These are phyloP conservation scores for Tetrax tetrax DNA, from an alignment of 2,113 vertebrate genomes.

Conservation along the genomic window DNA sequence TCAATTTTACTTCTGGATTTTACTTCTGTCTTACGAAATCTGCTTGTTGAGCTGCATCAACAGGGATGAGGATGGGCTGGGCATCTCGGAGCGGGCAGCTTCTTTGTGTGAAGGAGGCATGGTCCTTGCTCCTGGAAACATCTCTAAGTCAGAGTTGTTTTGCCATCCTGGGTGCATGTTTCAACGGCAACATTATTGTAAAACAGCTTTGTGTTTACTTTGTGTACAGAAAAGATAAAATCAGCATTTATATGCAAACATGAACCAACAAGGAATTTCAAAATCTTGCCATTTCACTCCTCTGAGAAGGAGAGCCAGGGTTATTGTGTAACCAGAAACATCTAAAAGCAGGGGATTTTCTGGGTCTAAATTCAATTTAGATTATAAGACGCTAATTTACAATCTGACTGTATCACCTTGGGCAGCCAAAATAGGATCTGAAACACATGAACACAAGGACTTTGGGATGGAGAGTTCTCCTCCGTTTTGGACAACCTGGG, in stretches of 20 bases:
- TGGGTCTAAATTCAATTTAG: constrained; percentile 66
- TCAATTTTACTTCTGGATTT: not conserved
- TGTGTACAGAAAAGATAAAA: constrained; percentile 72
- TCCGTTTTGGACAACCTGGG: not conserved
- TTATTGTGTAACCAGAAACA: constrained; percentile 71
- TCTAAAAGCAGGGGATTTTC: constrained; percentile 63
- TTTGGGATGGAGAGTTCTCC: not conserved
- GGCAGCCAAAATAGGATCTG: constrained; percentile 34
- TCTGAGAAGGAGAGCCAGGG: constrained; percentile 57
- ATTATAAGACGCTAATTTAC: constrained; percentile 57
- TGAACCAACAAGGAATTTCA: constrained; percentile 72
- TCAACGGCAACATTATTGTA: constrained; percentile 68
- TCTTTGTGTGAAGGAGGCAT: not conserved
- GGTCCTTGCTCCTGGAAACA: constrained; percentile 38
- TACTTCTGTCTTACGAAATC: not conserved
- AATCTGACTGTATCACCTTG: constrained; percentile 53
- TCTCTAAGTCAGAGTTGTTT: constrained; percentile 51
- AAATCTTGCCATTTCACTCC: constrained; percentile 64
- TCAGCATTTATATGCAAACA: constrained; percentile 74
- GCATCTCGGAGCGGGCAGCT: not conserved
- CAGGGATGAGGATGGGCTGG: not conserved
- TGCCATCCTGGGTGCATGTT: constrained; percentile 47
- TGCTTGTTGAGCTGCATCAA: not conserved
- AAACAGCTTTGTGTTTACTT: constrained; percentile 66
- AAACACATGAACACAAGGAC: not conserved